A percentile compares a stretch with the other conserved stretches of the same genome.
Conservation (phyloP, 2,113 vertebrate genomes). For the Fregata magnificens region DNA sequence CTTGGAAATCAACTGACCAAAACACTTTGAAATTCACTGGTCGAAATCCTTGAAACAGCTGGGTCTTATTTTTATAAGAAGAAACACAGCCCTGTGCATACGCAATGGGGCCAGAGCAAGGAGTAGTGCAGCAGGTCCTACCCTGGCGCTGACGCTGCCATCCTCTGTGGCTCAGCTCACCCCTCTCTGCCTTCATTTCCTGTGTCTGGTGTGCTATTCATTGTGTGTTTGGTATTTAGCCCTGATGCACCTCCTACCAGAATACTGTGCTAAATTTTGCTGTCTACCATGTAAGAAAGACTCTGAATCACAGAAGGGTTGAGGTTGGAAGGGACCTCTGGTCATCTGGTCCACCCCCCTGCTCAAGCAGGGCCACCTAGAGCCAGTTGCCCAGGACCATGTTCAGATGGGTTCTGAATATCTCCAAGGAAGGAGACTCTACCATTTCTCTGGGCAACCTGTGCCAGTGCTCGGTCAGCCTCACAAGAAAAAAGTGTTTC, state of each 20-base stretch:
- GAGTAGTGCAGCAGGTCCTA: not conserved
- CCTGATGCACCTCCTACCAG: not conserved
- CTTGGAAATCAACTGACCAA: not conserved
- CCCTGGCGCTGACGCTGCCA: not conserved
- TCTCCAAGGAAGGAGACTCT: not conserved
- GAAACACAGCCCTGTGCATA: not conserved
- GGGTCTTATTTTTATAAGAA: not conserved
- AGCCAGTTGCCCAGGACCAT: not conserved
- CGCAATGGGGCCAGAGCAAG: not conserved
- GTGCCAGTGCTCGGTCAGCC: fast-evolving
- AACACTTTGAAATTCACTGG: not conserved
- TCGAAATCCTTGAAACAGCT: not conserved
- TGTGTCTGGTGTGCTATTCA: not conserved
- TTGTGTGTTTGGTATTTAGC: not conserved
- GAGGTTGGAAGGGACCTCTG: not conserved
- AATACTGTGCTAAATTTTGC: not conserved
- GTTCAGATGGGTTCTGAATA: not conserved
- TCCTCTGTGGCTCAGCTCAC: not conserved
- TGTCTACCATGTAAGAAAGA: not conserved
- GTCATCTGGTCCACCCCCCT: not conserved
- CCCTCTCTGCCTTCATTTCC: not conserved
- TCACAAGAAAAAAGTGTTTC: not conserved
- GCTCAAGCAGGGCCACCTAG: not conserved
- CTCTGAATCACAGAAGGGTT: not conserved
- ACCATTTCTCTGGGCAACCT: not conserved